Evolutionary conservation across 1,140 invertebrate genomes (phyloP), one percentile per base, ranked within the genome.

Genomic region (Drosophila azteca): DNA sequence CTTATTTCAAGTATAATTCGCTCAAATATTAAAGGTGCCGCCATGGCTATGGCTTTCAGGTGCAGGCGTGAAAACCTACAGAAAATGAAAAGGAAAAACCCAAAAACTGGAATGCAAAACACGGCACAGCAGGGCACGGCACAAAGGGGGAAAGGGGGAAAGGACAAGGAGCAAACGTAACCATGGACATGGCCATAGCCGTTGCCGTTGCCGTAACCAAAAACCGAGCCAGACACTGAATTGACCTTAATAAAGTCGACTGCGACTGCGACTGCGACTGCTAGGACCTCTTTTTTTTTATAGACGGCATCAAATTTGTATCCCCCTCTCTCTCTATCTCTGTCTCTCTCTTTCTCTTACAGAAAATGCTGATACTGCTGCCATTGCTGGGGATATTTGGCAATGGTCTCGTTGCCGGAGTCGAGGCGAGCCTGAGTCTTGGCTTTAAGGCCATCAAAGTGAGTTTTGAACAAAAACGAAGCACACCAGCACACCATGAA

Each of bases 311-410:
- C 26, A 22, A 44, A 20, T 39, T 65, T 50, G 39, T 24, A 31
- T 11, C 17, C 53, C 26, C 43, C 58, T 54, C 45, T 67, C 41
- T 60, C 46, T 57, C 29, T 46, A 46, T 60, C 46, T 57, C 29
- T 46, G 46, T 62, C n/a, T 63, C 13, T 24, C 11, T 51, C 13
- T 48, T 45, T 20, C 53, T 58, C 13, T 88, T 84, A 46, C 78
- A 90, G 85, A 90, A 90, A 90, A 90, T 90, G 85, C 81, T 90
- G 75, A 90, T 90, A 85, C 87, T 90, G 78, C 81, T 90, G 81
- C 85, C 87, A 53, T 75, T 90, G 72, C 70, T 90, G 55, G 70
- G 75, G 29, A 74, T 90, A 81, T 90, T 90, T 73, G 76, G 87
- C 69, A 82, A 90, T 85, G 72, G 75, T 87, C 78, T 90, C 87